Percentiles rank a stretch among this genome's conserved stretches.
These are phyloP conservation scores for Limanda limanda DNA, from an alignment of 2,113 vertebrate species.

Conservation along the genomic window DNA sequence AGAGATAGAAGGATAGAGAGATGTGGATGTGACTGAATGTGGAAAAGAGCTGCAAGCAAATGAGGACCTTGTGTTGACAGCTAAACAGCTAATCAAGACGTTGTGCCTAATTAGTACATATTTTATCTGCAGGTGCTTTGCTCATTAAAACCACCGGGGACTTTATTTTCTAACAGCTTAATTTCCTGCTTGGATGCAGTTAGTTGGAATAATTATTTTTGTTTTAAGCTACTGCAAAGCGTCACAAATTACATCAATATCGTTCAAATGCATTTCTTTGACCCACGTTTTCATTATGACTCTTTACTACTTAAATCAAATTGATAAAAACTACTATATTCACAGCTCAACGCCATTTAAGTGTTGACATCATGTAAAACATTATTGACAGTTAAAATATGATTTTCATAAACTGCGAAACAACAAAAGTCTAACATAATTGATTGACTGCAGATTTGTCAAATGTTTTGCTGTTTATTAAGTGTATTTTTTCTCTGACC, in stretches of 20 bases:
- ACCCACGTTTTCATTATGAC: too few relatives aligned
- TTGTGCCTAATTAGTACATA: slow-evolving; percentile 7
- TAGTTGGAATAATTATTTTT: background rate
- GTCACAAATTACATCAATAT: too few relatives aligned
- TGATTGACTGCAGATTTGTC: too few relatives aligned
- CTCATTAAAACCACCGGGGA: background rate
- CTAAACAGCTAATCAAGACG: slow-evolving; percentile 27
- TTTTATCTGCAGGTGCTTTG: background rate
- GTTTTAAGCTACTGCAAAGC: too few relatives aligned
- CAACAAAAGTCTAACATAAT: too few relatives aligned
- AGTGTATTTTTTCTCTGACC: too few relatives aligned
- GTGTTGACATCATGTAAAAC: too few relatives aligned
- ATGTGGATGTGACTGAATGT: background rate
- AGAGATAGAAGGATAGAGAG: background rate
- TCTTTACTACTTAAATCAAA: too few relatives aligned
- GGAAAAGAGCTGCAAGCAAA: background rate
- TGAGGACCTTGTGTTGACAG: background rate
- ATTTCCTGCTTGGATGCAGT: background rate
- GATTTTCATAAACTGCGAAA: too few relatives aligned
- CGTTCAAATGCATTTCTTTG: too few relatives aligned
- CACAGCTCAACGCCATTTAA: background rate
- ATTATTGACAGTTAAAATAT: too few relatives aligned
- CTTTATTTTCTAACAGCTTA: background rate
- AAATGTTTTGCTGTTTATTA: too few relatives aligned
- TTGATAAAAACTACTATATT: background rate